A percentile compares a stretch with the other conserved stretches of the same genome.
phyloP scores from a whole-genome alignment of 2,888 invertebrate genomes.

The Margaritifera margaritifera region DNA sequence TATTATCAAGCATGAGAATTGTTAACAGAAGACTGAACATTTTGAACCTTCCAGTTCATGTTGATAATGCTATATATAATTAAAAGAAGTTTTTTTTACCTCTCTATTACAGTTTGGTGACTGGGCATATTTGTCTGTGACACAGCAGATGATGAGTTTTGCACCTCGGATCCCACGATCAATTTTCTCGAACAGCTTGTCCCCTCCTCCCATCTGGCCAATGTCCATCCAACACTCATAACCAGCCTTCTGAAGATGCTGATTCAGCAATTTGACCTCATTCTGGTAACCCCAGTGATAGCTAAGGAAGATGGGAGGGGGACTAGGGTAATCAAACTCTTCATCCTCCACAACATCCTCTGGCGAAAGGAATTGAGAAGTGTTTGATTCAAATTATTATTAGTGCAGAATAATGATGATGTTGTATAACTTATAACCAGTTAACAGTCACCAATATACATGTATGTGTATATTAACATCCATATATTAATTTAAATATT shows the following conservation, averaged over 20 bases:
- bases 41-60: too few species aligned
- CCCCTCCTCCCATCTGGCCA: slow-evolving; percentile 72
- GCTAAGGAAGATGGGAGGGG: slow-evolving; percentile 43
- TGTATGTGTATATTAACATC: too few species aligned
- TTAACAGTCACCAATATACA: too few species aligned
- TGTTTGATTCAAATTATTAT: too few species aligned
- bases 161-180: slow-evolving; percentile 64
- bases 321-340: slow-evolving; percentile 21
- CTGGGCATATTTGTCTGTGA: slow-evolving; percentile 64
- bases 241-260: slow-evolving; percentile 67
- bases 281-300: slow-evolving; percentile 70
- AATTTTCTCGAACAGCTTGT: slow-evolving; percentile 69
- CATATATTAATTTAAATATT: too few species aligned
- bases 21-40: too few species aligned
- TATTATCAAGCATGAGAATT: too few species aligned
- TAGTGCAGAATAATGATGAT: too few species aligned
- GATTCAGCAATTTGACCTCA: slow-evolving; percentile 63
- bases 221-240: slow-evolving; percentile 70
- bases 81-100: too few species aligned
- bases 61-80: too few species aligned
- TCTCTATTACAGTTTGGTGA: slow-evolving; percentile 71
- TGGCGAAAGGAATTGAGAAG: slow-evolving; percentile 16
- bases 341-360: slow-evolving; percentile 28
- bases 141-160: slow-evolving; percentile 50
- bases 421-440: too few species aligned